Evolutionary conservation across 2,888 invertebrate species (phyloP).

Genomic region (Panopea generosa): DNA sequence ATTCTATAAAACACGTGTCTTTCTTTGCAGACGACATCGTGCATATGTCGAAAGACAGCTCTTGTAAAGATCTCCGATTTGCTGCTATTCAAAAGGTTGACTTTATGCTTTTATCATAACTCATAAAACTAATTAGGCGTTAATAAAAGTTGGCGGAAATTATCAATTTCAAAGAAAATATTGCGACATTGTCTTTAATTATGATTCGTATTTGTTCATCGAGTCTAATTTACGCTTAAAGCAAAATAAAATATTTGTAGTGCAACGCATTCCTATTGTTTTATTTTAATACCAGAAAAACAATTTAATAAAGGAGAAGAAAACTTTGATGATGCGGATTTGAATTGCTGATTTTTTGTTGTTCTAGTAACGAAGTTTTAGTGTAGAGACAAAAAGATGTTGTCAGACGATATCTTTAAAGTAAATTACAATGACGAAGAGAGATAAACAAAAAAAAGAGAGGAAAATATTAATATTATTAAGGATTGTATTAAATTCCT

Average conservation of each 20-base stretch:
- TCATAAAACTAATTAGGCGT: constrained; percentile 66
- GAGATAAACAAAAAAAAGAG: too few species aligned
- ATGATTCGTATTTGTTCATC: not conserved
- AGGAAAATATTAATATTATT: too few species aligned
- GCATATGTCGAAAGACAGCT: constrained; percentile 53
- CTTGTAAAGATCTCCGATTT: constrained; percentile 45
- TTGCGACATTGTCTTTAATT: constrained; percentile 48
- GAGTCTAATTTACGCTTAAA: not conserved
- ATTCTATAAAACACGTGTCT: constrained; percentile 52
- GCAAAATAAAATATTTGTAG: not conserved
- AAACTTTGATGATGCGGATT: too few species aligned
- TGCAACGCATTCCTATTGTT: not conserved
- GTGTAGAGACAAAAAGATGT: too few species aligned
- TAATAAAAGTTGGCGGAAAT: constrained; percentile 58
- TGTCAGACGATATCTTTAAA: too few species aligned
- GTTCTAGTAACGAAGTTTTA: too few species aligned
- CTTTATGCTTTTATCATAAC: constrained; percentile 58
- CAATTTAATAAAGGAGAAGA: too few species aligned
- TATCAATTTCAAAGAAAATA: constrained; percentile 61
- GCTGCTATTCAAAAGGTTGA: constrained; percentile 48
- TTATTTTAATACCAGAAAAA: too few species aligned
- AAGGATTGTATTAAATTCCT: too few species aligned
- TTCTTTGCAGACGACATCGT: constrained; percentile 54
- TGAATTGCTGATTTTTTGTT: too few species aligned
- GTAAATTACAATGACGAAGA: too few species aligned